Evolutionary conservation across 2,888 invertebrate genomes (phyloP).

Genomic region (Macrosiphum euphorbiae): DNA sequence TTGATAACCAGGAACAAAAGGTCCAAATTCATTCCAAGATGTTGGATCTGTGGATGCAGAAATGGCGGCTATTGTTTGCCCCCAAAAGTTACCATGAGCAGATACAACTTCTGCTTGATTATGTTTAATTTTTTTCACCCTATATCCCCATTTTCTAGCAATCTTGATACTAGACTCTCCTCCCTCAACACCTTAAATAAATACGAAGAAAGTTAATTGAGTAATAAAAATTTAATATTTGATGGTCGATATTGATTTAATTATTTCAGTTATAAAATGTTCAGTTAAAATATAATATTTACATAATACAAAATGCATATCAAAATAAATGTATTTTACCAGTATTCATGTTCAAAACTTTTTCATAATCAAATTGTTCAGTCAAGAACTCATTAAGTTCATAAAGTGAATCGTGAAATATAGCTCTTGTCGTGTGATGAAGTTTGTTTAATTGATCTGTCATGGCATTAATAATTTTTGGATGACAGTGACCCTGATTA

Average conservation of each 20-base stretch:
- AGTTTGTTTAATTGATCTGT: slow-evolving; percentile 71
- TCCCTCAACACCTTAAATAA: slow-evolving; percentile 83
- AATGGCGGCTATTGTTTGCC: slow-evolving; percentile 89
- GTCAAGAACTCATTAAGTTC: slow-evolving; percentile 90
- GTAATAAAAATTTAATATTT: not conserved
- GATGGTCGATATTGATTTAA: not conserved
- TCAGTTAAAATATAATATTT: not conserved
- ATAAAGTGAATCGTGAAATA: slow-evolving; percentile 88
- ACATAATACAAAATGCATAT: not conserved
- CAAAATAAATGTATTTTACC: slow-evolving; percentile 67
- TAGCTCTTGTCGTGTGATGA: slow-evolving; percentile 81
- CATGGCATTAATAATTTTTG: slow-evolving; percentile 83
- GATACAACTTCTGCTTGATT: slow-evolving; percentile 91
- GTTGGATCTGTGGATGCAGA: slow-evolving; percentile 91
- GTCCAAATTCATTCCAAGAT: slow-evolving; percentile 89
- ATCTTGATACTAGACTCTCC: slow-evolving; percentile 95
- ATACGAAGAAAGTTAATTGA: not conserved
- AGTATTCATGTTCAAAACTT: slow-evolving; percentile 94
- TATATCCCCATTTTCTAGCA: slow-evolving; percentile 94
- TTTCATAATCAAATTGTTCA: slow-evolving; percentile 86
- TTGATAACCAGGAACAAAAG: slow-evolving; percentile 92
- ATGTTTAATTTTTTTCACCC: slow-evolving; percentile 85
- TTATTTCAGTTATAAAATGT: not conserved
- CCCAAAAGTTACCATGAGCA: slow-evolving; percentile 96
- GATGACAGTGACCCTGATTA: slow-evolving; percentile 96